Base-by-base conservation (phyloP, 2,113 vertebrate species). In the Saccopteryx bilineata region DNA sequence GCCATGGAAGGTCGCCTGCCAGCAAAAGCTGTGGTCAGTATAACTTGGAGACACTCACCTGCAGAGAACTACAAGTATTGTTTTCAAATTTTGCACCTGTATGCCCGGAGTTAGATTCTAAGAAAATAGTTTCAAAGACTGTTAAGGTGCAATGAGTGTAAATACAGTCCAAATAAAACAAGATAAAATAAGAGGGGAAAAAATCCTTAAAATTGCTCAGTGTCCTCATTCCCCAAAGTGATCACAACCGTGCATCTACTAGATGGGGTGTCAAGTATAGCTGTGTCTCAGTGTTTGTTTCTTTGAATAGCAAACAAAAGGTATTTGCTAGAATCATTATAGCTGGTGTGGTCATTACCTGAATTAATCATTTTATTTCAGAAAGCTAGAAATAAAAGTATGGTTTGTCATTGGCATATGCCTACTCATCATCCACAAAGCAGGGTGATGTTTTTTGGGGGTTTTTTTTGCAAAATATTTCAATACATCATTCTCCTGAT, bases 191-290 rank as follows among this genome's bases (percentile, higher is more conserved):
- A 91, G 28, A 85, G 9, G 8, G 23, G 31, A n/a, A 69, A 69
- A 31, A 54, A 66, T 28, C 9, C 56, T 86, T 65, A 76, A 88
- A 80, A 21, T 39, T 84, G 60, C 65, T 39, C 21, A 68, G 18
- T 9, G 18, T 17, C 93, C 91, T 92, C 5, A 83, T 56, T 95
- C 94, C 83, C 50, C 71, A 92, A 92, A 79, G 50, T 83, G 39
- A 83, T 74, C 10, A 17, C 46, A 80, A 33, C 4, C 75, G 3
- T 46, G 39, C 39, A 6, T 46, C 28, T 21, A 50, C n/a, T 31
- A 78, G 15, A 31, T 39, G 80, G 85, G 15, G 23, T 74, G 5
- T 11, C 39, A 91, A n/a, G 9, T 48, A 10, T 61, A 66, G 17
- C 46, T 63, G 7, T 66, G 19, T 74, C 63, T 90, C 39, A 39